These are phyloP conservation scores for Athrips mouffetella DNA, from an alignment of 2,888 invertebrate genomes.

Conservation along the genomic window DNA sequence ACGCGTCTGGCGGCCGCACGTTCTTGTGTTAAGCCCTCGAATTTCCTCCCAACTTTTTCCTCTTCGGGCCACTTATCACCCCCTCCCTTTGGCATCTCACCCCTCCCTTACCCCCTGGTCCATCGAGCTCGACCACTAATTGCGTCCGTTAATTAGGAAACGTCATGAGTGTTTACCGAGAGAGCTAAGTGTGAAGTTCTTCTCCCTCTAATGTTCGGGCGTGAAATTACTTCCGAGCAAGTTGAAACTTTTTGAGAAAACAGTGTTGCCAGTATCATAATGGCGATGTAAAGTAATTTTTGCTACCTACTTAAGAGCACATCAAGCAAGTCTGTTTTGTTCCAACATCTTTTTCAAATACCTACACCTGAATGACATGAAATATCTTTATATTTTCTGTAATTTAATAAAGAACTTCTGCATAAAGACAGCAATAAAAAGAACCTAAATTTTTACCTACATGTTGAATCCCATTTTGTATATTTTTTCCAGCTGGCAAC, in stretches of 20 bases:
- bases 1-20: constrained; percentile 45
- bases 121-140: constrained; percentile 73
- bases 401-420: too few species aligned
- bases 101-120: constrained; percentile 41
- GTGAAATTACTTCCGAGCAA: constrained; percentile 73
- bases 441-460: too few species aligned
- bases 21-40: constrained; percentile 61
- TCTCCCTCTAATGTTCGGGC: constrained; percentile 62
- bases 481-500: constrained; percentile 13
- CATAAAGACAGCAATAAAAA: too few species aligned
- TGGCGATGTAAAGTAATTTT: too few species aligned
- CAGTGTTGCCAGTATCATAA: constrained; percentile 11
- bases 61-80: constrained; percentile 69
- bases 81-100: constrained; percentile 26
- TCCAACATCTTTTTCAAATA: not conserved
- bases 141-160: constrained; percentile 79
- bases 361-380: too few species aligned
- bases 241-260: constrained; percentile 71
- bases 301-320: too few species aligned
- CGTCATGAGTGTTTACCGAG: constrained; percentile 78
- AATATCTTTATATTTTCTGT: too few species aligned
- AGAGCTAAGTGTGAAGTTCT: constrained; percentile 77
- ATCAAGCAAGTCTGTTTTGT: too few species aligned
- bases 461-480: constrained; percentile 6
- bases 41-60: constrained; percentile 72